Base-by-base conservation (phyloP, 2,797 vertebrate genomes). In the Hypotaenidia philippensis region DNA sequence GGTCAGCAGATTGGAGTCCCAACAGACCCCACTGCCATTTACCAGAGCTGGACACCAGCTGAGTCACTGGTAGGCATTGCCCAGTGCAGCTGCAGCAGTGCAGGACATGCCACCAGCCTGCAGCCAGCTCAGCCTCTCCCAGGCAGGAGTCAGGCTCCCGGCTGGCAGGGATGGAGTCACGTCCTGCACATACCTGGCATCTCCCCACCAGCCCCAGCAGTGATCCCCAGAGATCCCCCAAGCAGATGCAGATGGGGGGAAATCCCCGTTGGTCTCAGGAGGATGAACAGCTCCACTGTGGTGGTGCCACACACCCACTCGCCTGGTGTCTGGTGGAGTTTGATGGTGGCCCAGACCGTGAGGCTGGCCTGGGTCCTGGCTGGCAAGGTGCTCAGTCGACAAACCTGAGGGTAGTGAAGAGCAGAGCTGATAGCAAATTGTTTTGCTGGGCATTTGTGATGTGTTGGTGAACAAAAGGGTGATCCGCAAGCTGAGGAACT, bases 131-230 rank as follows among this genome's bases (percentile, higher is more conserved):
- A 1, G 92, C 84, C 60, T 65, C 49, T 32, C 66, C 56, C 0
- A 0, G 9, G 49, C 40, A 2, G 41, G n/a, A 50, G 55, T n/a
- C 61, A 72, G 87, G 87, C 83, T 94, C 81, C 74, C 1, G 1
- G n/a, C 4, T 2, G 44, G 69, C 88, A 81, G 90, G 94, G 85
- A 61, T 68, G 57, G 82, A 90, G 41, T 90, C 79, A 57, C 72
- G 79, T 85, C 92, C 94, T 65, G 83, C 92, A 66, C 20, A 9
- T 79, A 64, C 78, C 75, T 29, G 75, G 85, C 85, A 38, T 34
- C 40, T 53, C 84, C 81, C 61, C 81, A 22, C 27, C 90, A 53
- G 4, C 26, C 60, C 60, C 60, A 50, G 72, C 92, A 3, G 55
- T 0, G 8, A 40, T 50, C 53, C 53, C 0, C 6, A 3, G 66